Evolutionary conservation across 2,888 invertebrate species (phyloP), one percentile per base, ranked within the genome.

Genomic region (Drosophila aldrichi): DNA sequence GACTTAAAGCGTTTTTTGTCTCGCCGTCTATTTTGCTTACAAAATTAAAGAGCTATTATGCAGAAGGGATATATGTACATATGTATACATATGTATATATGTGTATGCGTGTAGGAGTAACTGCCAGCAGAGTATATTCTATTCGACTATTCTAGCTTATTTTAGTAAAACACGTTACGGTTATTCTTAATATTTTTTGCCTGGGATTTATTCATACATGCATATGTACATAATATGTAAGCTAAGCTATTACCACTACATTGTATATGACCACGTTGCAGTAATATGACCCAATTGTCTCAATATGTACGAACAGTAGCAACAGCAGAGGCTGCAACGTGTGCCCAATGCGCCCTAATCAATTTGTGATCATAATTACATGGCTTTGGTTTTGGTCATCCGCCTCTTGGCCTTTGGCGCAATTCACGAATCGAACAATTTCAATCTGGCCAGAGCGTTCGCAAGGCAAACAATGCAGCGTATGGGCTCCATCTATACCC

Each of bases 311-410:
- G 18, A 41, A 29, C 18, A 29, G 20, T 32, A 20, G 56, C 10
- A 32, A 20, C 55, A 40, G 38, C 25, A 46, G 29, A 48, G 48
- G 34, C 20, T 20, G 36, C 20, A 49, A 9, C 34, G 44, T 41
- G 40, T 59, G 20, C n/a, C 63, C 68, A 62, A 58, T 36, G 49
- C 34, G 49, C 34, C 54, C 64, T 82, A 85, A 88, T 88, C 83
- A 84, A 83, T 83, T 82, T 83, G 74, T 70, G 88, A 83, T 88
- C 88, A 83, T 83, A 83, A 83, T 83, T 83, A 83, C 85, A 76
- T 70, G 67, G 74, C 69, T 72, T 64, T 71, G 84, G 65, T 64
- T 70, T 56, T 72, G 67, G 65, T 49, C 61, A 62, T 70, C 46
- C 65, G 74, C 60, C 65, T 70, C 64, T 70, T 54, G 38, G 70